A percentile compares a stretch with the other conserved stretches of the same genome.
Conservation (phyloP, 2,888 invertebrate genomes). For the Sphaerophoria taeniata region DNA sequence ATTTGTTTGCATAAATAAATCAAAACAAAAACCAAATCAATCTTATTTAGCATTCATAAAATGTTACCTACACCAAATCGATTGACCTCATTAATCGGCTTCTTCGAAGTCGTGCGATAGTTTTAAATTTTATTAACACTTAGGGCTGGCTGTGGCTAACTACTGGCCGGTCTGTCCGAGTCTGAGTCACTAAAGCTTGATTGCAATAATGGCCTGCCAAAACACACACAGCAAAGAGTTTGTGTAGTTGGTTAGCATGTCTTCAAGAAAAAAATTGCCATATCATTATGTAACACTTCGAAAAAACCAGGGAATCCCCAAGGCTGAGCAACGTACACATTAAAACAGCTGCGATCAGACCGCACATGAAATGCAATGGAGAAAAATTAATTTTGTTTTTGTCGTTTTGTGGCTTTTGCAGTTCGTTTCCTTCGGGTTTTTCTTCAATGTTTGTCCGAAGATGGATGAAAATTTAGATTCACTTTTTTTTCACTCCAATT, state of each 20-base stretch:
- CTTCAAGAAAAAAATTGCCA: not conserved
- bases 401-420: conserved; percentile 8
- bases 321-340: conserved; percentile 44
- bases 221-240: not conserved
- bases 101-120: conserved; percentile 5
- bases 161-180: not conserved
- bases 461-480: conserved; percentile 31
- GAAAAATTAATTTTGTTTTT: conserved; percentile 13
- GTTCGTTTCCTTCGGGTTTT: conserved; percentile 33
- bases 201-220: conserved; percentile 6
- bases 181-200: conserved; percentile 13
- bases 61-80: conserved; percentile 17
- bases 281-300: conserved; percentile 23
- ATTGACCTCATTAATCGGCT: conserved; percentile 61
- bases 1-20: conserved; percentile 5
- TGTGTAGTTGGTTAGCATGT: conserved; percentile 21
- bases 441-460: conserved; percentile 17
- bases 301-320: conserved; percentile 65
- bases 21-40: conserved; percentile 30
- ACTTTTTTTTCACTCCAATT: conserved; percentile 53
- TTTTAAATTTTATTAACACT: conserved; percentile 3
- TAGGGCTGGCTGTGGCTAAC: conserved; percentile 8
- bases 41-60: conserved; percentile 57
- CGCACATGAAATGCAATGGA: conserved; percentile 29
- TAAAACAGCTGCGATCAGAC: not conserved